Evolutionary conservation across 2,113 vertebrate species (phyloP).

Genomic region (Mystacornis crossleyi): DNA sequence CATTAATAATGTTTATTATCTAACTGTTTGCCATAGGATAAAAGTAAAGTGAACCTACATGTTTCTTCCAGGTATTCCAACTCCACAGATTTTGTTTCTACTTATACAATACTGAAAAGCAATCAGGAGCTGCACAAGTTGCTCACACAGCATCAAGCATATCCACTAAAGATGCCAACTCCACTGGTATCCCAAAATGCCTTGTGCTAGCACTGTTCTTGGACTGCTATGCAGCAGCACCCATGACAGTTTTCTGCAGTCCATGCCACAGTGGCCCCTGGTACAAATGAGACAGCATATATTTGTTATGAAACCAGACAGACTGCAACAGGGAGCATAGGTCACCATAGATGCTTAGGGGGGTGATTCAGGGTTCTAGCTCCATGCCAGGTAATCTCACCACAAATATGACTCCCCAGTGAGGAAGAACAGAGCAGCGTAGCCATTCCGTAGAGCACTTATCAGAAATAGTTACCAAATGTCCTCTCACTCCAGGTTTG

Average conservation of each 20-base stretch:
- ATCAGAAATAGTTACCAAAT: background rate
- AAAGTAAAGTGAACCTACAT: background rate
- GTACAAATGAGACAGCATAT: background rate
- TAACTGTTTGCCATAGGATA: background rate
- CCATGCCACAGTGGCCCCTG: background rate
- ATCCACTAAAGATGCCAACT: background rate
- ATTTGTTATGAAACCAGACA: background rate
- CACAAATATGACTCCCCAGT: background rate
- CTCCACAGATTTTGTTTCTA: background rate
- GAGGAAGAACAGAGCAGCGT: background rate
- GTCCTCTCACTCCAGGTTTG: background rate
- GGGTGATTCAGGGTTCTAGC: background rate
- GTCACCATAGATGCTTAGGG: background rate
- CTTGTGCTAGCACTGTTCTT: background rate
- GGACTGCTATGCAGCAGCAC: background rate
- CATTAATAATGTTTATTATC: background rate
- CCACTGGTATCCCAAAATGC: background rate
- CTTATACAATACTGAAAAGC: background rate
- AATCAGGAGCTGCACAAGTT: background rate
- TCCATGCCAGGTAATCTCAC: background rate
- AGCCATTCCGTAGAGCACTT: background rate
- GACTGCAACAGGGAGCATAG: background rate
- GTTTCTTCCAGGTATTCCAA: background rate
- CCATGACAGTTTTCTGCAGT: background rate
- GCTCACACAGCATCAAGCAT: background rate